Evolutionary conservation across 2,113 vertebrate genomes (phyloP).

Genomic region (Coturnix japonica): DNA sequence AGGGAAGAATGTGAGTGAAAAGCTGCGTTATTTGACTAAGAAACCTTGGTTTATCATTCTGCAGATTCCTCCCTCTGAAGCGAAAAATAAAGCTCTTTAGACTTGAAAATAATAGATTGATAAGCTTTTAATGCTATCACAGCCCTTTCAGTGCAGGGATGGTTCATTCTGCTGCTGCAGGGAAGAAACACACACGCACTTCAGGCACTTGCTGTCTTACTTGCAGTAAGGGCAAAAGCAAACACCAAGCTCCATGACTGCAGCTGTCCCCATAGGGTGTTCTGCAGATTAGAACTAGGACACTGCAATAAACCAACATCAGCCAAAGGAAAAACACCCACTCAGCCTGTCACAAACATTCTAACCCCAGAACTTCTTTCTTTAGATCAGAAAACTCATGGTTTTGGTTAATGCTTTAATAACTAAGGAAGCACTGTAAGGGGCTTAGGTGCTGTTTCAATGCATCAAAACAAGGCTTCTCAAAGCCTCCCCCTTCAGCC

Average conservation of each 20-base stretch:
- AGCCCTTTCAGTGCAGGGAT: not conserved
- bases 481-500: not conserved
- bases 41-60: not conserved
- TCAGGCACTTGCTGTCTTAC: not conserved
- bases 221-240: not conserved
- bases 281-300: not conserved
- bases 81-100: not conserved
- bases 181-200: not conserved
- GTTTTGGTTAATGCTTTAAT: not conserved
- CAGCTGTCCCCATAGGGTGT: not conserved
- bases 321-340: not conserved
- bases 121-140: not conserved
- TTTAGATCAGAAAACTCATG: not conserved
- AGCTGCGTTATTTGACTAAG: constrained; percentile 11
- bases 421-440: not conserved
- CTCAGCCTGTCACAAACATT: not conserved
- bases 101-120: not conserved
- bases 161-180: not conserved
- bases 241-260: not conserved
- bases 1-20: constrained; percentile 1
- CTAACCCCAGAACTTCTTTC: not conserved
- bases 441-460: not conserved
- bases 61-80: not conserved
- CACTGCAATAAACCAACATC: not conserved
- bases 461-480: not conserved